A percentile compares a stretch with the other conserved stretches of the same genome.
These are phyloP conservation scores for Gnathochromis pfefferi DNA, from an alignment of 2,113 vertebrate species.

Conservation along the genomic window DNA sequence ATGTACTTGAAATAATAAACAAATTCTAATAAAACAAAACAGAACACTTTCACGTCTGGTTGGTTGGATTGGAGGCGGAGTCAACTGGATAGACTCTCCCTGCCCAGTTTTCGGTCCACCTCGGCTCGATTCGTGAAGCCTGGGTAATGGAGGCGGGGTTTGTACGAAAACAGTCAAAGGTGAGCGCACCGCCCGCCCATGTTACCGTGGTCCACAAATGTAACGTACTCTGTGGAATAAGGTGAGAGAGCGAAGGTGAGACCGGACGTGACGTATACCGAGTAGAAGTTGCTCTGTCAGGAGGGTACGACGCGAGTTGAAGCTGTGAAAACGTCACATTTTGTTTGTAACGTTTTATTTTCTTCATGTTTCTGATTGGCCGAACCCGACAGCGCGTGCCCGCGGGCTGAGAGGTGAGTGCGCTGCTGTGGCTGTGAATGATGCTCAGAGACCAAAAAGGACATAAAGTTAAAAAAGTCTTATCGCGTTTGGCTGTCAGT, in stretches of 20 bases:
- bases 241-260: background rate
- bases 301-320: background rate
- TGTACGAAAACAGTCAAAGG: background rate
- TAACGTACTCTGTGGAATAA: background rate
- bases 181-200: background rate
- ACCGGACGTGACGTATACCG: background rate
- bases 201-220: accelerated
- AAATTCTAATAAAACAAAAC: background rate
- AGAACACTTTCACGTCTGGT: background rate
- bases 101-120: background rate
- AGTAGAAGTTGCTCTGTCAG: background rate
- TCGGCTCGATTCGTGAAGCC: background rate
- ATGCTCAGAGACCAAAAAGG: background rate
- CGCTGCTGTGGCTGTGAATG: background rate
- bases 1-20: background rate
- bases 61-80: background rate
- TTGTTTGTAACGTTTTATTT: background rate
- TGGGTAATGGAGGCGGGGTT: background rate
- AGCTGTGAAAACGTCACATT: background rate
- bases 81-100: background rate
- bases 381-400: background rate
- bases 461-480: background rate
- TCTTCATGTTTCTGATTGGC: background rate
- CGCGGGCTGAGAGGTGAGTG: too few relatives aligned
- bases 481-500: background rate